Conservation (phyloP, 2,797 vertebrate genomes). For the Poeciliopsis gracilis region DNA sequence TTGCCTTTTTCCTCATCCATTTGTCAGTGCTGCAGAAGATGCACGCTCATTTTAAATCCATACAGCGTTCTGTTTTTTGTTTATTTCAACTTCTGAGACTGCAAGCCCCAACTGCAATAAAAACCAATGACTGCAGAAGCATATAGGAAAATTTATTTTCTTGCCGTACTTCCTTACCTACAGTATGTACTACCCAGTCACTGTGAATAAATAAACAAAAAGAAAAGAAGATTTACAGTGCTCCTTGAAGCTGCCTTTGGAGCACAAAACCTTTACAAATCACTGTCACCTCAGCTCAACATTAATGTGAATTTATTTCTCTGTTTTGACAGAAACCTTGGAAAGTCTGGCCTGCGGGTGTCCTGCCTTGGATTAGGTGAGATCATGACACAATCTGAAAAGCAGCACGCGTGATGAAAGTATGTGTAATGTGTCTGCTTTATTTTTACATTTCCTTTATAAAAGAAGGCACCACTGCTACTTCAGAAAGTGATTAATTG, state of each 20-base stretch:
- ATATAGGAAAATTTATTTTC: conserved; percentile 20
- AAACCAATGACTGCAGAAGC: conserved; percentile 11
- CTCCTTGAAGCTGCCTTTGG: conserved; percentile 7
- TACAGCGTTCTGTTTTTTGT: conserved; percentile 22
- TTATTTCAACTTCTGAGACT: conserved; percentile 16
- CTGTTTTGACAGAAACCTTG: conserved; percentile 92
- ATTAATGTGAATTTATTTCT: conserved; percentile 51
- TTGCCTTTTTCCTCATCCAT: conserved; percentile 18
- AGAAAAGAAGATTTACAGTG: not conserved
- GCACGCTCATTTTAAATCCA: conserved; percentile 32
- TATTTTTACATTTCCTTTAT: conserved; percentile 2
- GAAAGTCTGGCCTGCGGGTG: conserved; percentile 95
- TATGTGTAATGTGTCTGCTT: not conserved
- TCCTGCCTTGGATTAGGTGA: conserved; percentile 98
- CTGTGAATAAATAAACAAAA: not conserved
- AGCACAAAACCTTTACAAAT: conserved; percentile 42
- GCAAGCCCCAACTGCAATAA: conserved; percentile 21
- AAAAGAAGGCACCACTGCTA: not conserved
- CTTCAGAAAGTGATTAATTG: conserved; percentile 2
- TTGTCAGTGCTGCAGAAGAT: conserved; percentile 36
- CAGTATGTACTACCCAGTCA: not conserved
- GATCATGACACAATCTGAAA: conserved; percentile 26
- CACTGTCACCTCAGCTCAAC: conserved; percentile 35
- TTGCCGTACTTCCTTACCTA: not conserved
- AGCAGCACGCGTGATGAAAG: conserved; percentile 13